Conservation (phyloP, 2,113 vertebrate genomes). For the Dolichallabes microphthalmus region DNA sequence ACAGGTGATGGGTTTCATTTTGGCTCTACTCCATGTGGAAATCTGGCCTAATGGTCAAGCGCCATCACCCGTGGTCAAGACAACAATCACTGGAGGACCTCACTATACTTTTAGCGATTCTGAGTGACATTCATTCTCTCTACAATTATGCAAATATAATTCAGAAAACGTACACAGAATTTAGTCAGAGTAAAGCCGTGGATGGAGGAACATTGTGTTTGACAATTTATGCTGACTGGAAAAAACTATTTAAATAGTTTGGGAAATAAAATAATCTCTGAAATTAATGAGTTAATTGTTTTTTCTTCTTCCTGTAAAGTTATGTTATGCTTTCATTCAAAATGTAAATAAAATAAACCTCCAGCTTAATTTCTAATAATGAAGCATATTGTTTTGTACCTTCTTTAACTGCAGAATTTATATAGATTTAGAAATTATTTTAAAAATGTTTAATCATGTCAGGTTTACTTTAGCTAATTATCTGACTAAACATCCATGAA, state of each 20-base stretch:
- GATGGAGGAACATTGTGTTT: neutral
- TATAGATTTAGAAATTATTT: neutral
- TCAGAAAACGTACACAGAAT: neutral
- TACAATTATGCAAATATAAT: neutral
- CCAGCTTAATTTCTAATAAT: neutral
- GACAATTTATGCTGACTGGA: neutral
- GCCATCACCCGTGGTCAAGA: constrained; percentile 56
- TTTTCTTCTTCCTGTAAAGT: neutral
- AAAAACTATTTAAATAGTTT: neutral
- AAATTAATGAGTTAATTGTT: neutral
- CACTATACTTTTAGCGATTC: neutral
- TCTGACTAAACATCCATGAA: neutral
- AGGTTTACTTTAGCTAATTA: neutral
- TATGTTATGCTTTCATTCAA: neutral
- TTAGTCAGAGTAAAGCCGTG: neutral
- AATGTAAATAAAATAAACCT: neutral
- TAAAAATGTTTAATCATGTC: neutral
- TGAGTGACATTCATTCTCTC: neutral
- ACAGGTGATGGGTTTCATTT: constrained; percentile 28
- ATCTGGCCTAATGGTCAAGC: constrained; percentile 29
- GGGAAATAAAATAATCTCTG: neutral
- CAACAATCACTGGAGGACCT: constrained; percentile 36
- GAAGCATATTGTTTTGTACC: neutral
- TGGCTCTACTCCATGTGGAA: constrained; percentile 26
- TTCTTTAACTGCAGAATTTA: neutral